These are phyloP conservation scores for Cyaniris semiargus DNA, from an alignment of 2,888 invertebrate genomes.

Conservation along the genomic window DNA sequence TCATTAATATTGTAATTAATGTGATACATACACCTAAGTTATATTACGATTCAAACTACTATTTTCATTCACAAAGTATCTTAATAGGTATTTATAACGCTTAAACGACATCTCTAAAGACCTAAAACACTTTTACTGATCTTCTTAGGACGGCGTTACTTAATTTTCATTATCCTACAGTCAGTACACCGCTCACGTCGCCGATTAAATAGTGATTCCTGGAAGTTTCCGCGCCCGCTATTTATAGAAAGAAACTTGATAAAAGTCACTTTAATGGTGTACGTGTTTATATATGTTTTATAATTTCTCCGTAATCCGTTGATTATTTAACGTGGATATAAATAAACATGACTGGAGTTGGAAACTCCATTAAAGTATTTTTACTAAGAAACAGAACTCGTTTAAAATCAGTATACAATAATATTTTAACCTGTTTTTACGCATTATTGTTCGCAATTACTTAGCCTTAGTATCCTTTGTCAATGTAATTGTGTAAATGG, in stretches of 20 bases:
- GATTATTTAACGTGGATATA: not conserved
- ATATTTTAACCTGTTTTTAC: not conserved
- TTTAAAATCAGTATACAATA: not conserved
- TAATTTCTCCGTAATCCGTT: not conserved
- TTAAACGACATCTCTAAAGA: not conserved
- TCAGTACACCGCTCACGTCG: conserved; percentile 4
- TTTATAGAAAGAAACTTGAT: conserved; percentile 10
- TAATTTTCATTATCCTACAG: not conserved
- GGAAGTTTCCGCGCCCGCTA: not conserved
- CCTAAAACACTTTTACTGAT: not conserved
- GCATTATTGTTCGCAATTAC: not conserved
- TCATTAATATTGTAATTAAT: no score
- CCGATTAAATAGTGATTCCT: not conserved
- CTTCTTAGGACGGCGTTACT: not conserved
- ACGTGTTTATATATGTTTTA: not conserved
- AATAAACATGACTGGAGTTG: not conserved
- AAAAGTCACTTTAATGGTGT: not conserved
- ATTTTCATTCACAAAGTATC: no score
- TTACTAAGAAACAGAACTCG: not conserved
- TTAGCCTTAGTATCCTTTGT: not conserved
- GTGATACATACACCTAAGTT: no score
- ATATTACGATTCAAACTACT: no score
- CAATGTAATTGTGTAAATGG: not conserved
- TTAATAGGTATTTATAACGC: not conserved
- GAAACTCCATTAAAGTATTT: not conserved